Percentiles rank a stretch among this genome's conserved stretches.
Conservation (phyloP, 2,113 vertebrate genomes). For the Rana temporaria region DNA sequence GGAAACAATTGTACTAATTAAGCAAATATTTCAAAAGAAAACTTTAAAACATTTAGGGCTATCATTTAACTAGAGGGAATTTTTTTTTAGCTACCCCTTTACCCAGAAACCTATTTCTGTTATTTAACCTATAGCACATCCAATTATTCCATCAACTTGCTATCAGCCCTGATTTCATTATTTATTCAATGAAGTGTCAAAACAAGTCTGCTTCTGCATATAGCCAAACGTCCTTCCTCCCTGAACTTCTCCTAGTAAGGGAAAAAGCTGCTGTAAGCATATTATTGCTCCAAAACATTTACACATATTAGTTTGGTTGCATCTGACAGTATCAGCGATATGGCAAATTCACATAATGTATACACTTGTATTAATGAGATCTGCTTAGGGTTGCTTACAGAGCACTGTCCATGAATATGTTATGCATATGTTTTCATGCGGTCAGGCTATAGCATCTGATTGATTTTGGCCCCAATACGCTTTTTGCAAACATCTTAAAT, state of each 20-base stretch:
- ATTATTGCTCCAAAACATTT: conserved; percentile 73
- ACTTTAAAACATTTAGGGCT: background rate
- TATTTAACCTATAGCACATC: conserved; percentile 48
- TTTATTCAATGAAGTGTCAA: conserved; percentile 77
- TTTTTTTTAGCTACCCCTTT: background rate
- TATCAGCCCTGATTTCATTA: conserved; percentile 68
- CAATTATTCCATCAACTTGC: conserved; percentile 71
- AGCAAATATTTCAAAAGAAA: no score
- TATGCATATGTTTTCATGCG: conserved; percentile 70
- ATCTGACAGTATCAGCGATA: conserved; percentile 71
- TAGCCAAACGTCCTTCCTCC: conserved; percentile 65
- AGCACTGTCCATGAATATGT: conserved; percentile 76
- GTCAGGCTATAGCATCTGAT: conserved; percentile 74
- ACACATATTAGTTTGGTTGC: conserved; percentile 75
- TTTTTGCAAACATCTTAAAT: conserved; percentile 79
- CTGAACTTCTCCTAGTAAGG: conserved; percentile 66
- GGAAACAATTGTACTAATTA: no score
- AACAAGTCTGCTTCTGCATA: conserved; percentile 74
- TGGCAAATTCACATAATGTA: conserved; percentile 57
- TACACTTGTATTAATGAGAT: conserved; percentile 71
- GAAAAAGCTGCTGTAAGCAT: conserved; percentile 66
- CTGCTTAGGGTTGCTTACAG: conserved; percentile 71
- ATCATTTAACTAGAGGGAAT: background rate
- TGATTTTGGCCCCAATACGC: conserved; percentile 73
- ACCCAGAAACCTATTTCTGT: background rate